These are phyloP conservation scores for Xenopus tropicalis DNA, from an alignment of 2,113 vertebrate species.

Conservation along the genomic window DNA sequence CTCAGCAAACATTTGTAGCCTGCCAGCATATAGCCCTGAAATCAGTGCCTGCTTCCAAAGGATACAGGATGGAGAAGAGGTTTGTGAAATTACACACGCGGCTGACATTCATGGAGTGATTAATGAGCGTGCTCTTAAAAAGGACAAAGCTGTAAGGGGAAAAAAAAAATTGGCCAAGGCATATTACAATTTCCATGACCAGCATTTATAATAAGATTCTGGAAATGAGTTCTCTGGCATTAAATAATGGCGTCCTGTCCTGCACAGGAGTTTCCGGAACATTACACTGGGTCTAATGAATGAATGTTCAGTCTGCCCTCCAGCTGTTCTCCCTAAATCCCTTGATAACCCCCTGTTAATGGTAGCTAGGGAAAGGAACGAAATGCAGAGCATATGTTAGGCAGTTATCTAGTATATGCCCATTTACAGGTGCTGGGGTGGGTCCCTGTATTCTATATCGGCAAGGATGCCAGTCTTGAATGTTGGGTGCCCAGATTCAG, in stretches of 20 bases:
- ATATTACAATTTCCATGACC: conserved; percentile 13
- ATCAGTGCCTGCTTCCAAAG: conserved; percentile 4
- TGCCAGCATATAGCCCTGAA: conserved; percentile 6
- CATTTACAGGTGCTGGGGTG: too few species aligned
- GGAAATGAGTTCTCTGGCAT: neutral
- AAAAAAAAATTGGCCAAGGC: neutral
- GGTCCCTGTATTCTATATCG: too few species aligned
- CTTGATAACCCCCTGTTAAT: neutral
- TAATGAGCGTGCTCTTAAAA: conserved; percentile 14
- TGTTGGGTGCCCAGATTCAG: too few species aligned
- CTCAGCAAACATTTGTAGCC: conserved; percentile 9
- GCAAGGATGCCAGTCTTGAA: too few species aligned
- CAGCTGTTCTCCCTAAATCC: neutral
- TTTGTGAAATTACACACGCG: conserved; percentile 14
- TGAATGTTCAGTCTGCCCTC: neutral
- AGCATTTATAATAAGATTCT: neutral
- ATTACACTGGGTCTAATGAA: too few species aligned
- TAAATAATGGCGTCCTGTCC: neutral
- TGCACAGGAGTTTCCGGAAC: too few species aligned
- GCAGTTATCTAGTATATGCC: too few species aligned
- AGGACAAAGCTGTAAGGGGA: conserved; percentile 6
- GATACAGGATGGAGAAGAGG: neutral
- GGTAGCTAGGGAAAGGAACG: too few species aligned
- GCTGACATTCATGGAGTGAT: conserved; percentile 20
- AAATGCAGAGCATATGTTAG: too few species aligned